Conservation (phyloP, 2,113 vertebrate genomes). For the Pimephales promelas region DNA sequence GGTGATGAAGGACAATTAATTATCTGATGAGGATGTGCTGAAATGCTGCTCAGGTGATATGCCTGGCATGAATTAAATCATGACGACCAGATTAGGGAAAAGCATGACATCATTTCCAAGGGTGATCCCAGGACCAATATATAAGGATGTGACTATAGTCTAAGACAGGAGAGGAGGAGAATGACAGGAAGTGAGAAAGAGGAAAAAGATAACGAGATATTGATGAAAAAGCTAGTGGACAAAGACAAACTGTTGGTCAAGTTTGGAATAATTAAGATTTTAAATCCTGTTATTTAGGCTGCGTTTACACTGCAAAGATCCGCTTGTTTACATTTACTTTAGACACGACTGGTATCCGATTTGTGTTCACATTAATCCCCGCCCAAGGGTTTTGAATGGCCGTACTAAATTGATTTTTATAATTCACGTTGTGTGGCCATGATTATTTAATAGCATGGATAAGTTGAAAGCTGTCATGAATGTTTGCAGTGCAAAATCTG, state of each 20-base stretch:
- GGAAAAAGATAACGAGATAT: neutral
- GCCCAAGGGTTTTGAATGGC: too few species aligned
- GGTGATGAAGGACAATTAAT: neutral
- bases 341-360: too few species aligned
- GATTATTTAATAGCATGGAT: too few species aligned
- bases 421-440: too few species aligned
- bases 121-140: neutral
- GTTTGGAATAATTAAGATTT: neutral
- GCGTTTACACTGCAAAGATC: too few species aligned
- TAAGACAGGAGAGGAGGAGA: conserved; percentile 1
- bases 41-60: neutral
- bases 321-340: too few species aligned
- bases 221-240: conserved; percentile 44
- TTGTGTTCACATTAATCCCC: too few species aligned
- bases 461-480: too few species aligned
- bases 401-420: too few species aligned
- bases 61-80: neutral
- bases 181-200: neutral
- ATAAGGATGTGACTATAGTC: neutral
- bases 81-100: neutral
- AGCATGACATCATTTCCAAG: neutral
- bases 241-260: neutral
- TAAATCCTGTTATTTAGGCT: conserved; percentile 39
- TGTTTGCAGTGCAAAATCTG: too few species aligned
- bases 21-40: neutral